phyloP scores from a whole-genome alignment of 2,888 invertebrate species.

The Rotaria macrura region DNA sequence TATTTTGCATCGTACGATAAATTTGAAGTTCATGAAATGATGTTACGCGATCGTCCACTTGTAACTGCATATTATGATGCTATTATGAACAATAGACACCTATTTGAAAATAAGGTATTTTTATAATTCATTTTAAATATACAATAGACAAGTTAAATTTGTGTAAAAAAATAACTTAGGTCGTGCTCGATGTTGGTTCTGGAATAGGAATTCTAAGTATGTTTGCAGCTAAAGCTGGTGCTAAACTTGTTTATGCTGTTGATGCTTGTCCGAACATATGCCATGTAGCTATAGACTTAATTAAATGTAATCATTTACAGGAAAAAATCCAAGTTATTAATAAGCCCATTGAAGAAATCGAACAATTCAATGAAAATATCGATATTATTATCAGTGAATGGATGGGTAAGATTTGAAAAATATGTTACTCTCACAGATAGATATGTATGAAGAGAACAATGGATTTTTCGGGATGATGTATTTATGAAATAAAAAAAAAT shows the following conservation, averaged over 20 bases:
- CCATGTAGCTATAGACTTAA: conserved; percentile 40
- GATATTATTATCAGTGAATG: conserved; percentile 48
- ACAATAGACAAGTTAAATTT: not conserved
- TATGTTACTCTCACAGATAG: too few relatives aligned
- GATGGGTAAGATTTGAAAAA: conserved; percentile 42
- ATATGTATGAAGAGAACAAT: too few relatives aligned
- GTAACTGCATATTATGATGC: conserved; percentile 45
- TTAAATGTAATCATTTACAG: conserved; percentile 40
- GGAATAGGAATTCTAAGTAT: conserved; percentile 47
- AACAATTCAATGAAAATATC: conserved; percentile 40
- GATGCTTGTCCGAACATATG: conserved; percentile 43
- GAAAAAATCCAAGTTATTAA: conserved; percentile 42
- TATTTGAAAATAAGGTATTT: conserved; percentile 40
- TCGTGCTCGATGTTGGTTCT: conserved; percentile 53
- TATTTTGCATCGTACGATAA: conserved; percentile 45
- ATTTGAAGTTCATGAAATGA: conserved; percentile 43
- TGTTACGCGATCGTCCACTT: conserved; percentile 45
- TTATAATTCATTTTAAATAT: not conserved
- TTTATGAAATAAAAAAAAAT: too few relatives aligned
- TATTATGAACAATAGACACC: conserved; percentile 42
- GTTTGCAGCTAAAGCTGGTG: conserved; percentile 46
- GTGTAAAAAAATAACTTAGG: not conserved
- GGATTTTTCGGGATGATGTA: too few relatives aligned
- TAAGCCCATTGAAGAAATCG: conserved; percentile 41
- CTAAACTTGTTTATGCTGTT: conserved; percentile 44